Evolutionary conservation across 1,140 invertebrate genomes (phyloP), one percentile per base, ranked within the genome.

Genomic region (Colletes gigas): DNA sequence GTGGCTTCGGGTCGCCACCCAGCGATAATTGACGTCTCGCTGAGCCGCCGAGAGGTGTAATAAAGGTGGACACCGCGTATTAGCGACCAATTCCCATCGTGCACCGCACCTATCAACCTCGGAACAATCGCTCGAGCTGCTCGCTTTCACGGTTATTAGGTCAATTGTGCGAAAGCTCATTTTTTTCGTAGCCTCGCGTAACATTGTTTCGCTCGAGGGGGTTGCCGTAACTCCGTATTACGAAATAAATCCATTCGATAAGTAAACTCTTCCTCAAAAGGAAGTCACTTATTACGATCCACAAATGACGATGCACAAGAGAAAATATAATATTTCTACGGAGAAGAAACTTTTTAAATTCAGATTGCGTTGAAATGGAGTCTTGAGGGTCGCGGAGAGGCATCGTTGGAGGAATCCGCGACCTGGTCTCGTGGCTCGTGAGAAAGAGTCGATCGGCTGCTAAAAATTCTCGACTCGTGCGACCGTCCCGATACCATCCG

Each of bases 71-170:
- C 84, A 86, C 65, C 84, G 80, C 50, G 59, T 63, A 86, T 86
- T 86, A 86, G 63, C 63, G 72, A 74, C 47, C 70, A 54, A 62
- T 82, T 82, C 67, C 75, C 67, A 78, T 75, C 44, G 47, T 59
- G 63, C 55, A 71, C 79, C 83, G 30, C 57, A 41, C 71, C 81
- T 73, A 73, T 63, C 21, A 19, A 47, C 71, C 68, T 57, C 62
- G 19, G 57, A 71, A 47, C 76, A 63, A 85, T 85, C 69, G 72
- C 63, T 57, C 66, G 73, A 55, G 50, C 63, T 63, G 67, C 57
- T 71, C 81, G 71, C 80, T 83, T 80, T 86, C 81, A 71, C 76
- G 84, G 84, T 85, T 85, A 85, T 85, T 74, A 85, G 70, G 79
- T 85, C 81, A 75, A 80, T 80, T 75, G 78, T 75, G 71, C 78